Base-by-base conservation (phyloP, 2,888 invertebrate species). In the Lochmaea crataegi region DNA sequence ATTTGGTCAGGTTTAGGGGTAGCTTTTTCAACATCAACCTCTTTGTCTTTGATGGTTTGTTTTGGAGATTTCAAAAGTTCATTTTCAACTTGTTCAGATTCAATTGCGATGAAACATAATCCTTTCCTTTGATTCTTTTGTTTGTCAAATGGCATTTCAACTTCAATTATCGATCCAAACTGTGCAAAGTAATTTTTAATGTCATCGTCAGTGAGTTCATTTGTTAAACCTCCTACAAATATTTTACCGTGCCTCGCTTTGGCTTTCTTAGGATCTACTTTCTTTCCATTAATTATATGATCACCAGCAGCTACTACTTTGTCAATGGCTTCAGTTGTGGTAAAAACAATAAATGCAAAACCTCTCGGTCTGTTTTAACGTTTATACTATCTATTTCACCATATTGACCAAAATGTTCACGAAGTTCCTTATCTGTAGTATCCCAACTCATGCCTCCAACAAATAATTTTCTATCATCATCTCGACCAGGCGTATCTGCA, bases 361-460 rank as follows among this genome's bases (percentile, higher is more conserved):
- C 98, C 98, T 85, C 98, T 90, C 73, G 98, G 88, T 98, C 98
- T 87, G 96, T 97, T 90, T 98, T 98, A 75, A 98, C 95, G 89
- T 96, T 97, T 87, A 97, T 96, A 87, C 96, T 97, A 86, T 96
- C 95, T 80, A 98, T 97, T 86, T 96, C 96, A 72, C 98, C 98
- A 88, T 93, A 97, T 82, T 94, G 93, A 81, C 94, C 93, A 88
- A 98, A 98, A 88, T 98, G 97, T 82, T 97, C 96, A 84, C 96
- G 92, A 80, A 98, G 90, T 90, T 98, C 97, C 94, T 96, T 97
- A 89, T 97, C 96, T 87, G 96, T 95, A 64, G 97, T 98, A 90
- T 98, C 98, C 97, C 98, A 98, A 91, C 97, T 98, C 82, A 98
- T 90, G 80, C 97, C 98, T 85, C 98, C 98, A 89, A 98, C 97